A percentile compares a stretch with the other conserved stretches of the same genome.
Evolutionary conservation across 2,113 vertebrate species (phyloP).

Genomic region (Malurus cyaneus): DNA sequence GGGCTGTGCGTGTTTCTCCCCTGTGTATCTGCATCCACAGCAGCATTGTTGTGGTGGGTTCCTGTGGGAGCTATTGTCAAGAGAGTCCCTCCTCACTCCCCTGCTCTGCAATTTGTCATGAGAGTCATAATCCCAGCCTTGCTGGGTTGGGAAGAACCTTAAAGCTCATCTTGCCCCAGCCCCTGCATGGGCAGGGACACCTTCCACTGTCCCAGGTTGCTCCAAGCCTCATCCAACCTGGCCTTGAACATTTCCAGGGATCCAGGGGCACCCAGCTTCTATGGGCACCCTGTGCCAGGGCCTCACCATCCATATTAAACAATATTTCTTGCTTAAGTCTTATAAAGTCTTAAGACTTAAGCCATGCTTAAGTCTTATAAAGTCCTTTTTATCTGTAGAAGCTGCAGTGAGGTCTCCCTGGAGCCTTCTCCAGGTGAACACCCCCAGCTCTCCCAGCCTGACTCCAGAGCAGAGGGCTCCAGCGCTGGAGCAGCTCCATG

Average conservation of each 20-base stretch:
- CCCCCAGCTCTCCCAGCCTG: neutral
- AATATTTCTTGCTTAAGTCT: neutral
- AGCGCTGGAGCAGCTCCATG: accelerated
- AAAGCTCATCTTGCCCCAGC: neutral
- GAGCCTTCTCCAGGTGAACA: neutral
- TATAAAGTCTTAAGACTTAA: too few relatives aligned
- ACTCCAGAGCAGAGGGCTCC: neutral
- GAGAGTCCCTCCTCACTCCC: neutral
- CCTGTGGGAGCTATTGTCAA: neutral
- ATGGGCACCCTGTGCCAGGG: neutral
- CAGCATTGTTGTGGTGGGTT: neutral
- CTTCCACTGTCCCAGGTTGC: neutral
- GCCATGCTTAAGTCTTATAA: neutral
- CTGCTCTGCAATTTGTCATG: neutral
- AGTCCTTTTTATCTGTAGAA: neutral
- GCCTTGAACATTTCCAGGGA: neutral
- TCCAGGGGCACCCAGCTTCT: neutral
- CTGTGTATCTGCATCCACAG: neutral
- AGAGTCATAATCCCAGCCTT: neutral
- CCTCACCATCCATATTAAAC: neutral
- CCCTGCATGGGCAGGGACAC: neutral
- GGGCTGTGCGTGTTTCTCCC: neutral
- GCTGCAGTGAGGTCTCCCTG: neutral
- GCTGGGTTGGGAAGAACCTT: neutral
- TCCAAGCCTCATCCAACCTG: accelerated